Evolutionary conservation across 1,140 invertebrate species (phyloP).

Genomic region (Caenorhabditis remanei): DNA sequence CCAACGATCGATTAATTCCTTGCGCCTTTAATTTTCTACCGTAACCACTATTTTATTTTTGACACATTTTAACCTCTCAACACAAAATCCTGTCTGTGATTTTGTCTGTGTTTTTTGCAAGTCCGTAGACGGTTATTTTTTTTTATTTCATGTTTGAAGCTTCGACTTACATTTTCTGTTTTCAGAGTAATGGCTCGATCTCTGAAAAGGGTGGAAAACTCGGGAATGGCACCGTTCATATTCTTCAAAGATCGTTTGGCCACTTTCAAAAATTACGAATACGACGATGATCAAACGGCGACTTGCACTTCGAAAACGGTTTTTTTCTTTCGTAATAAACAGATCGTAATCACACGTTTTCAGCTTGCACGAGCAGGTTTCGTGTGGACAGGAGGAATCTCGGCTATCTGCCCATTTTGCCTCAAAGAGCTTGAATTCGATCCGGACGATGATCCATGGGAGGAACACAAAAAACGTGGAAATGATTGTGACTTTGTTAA

Average conservation of each 20-base stretch:
- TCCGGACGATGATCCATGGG: constrained; percentile 23
- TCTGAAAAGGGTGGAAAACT: not conserved
- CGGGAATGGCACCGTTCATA: not conserved
- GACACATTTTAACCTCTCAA: too few relatives aligned
- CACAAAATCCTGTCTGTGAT: too few relatives aligned
- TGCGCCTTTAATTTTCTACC: too few relatives aligned
- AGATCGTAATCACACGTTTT: not conserved
- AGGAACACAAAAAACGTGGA: constrained; percentile 23
- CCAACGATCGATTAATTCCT: too few relatives aligned
- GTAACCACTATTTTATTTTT: too few relatives aligned
- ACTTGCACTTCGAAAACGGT: constrained; percentile 32
- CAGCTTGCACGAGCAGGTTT: constrained; percentile 29
- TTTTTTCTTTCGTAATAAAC: not conserved
- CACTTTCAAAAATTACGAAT: constrained; percentile 22
- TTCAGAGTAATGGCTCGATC: not conserved
- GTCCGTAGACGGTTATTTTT: too few relatives aligned
- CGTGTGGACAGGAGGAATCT: not conserved
- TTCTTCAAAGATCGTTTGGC: constrained; percentile 26
- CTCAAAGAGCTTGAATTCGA: constrained; percentile 3
- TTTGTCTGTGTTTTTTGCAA: too few relatives aligned
- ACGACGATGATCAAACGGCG: not conserved
- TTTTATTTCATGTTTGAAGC: too few relatives aligned
- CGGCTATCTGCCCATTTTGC: constrained; percentile 9
- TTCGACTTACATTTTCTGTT: not conserved
- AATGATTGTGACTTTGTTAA: constrained; percentile 18